phyloP scores from a whole-genome alignment of 2,113 vertebrate species.

The Calidris pugnax region DNA sequence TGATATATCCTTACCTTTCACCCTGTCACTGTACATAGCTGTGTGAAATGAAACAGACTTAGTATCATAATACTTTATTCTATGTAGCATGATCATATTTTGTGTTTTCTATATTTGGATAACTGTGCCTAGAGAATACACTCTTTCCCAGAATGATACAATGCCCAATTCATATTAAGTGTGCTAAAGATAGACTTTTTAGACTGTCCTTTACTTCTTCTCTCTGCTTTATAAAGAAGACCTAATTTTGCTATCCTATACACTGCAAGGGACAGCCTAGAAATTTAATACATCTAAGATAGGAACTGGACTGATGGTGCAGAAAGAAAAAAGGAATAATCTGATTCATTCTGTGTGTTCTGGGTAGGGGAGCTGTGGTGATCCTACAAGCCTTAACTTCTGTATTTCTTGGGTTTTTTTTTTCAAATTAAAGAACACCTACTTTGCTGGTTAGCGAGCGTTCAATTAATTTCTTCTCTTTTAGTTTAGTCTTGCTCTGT shows the following conservation, averaged over 20 bases:
- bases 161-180: not conserved
- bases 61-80: not conserved
- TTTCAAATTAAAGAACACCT: not conserved
- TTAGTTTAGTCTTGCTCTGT: not conserved
- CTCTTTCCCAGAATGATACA: not conserved
- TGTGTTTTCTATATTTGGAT: not conserved
- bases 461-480: not conserved
- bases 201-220: not conserved
- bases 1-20: not conserved
- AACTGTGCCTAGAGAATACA: not conserved
- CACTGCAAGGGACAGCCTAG: not conserved
- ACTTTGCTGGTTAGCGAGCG: not conserved
- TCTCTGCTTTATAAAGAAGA: not conserved
- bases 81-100: not conserved
- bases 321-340: not conserved
- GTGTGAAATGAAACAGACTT: not conserved
- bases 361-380: not conserved
- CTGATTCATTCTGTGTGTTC: not conserved
- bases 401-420: not conserved
- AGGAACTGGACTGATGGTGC: not conserved
- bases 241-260: not conserved
- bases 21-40: not conserved
- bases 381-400: not conserved
- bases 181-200: not conserved
- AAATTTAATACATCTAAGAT: not conserved